Evolutionary conservation across 2,888 invertebrate genomes (phyloP).

Genomic region (Cheilosia soror): DNA sequence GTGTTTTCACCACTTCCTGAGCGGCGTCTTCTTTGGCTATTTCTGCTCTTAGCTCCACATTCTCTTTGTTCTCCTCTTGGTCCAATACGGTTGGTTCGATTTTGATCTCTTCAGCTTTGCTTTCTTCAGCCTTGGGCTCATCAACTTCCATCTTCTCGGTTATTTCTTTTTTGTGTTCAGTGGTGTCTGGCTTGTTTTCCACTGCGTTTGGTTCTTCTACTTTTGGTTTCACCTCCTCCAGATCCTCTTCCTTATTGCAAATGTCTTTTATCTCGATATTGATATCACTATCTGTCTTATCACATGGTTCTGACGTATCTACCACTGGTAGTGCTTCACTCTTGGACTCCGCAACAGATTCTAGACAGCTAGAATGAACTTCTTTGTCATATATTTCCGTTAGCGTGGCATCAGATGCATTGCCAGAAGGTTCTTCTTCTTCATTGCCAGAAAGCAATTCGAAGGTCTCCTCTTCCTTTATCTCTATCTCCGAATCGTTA

Average conservation of each 20-base stretch:
- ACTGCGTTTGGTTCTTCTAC: slow-evolving; percentile 13
- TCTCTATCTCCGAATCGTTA: neutral
- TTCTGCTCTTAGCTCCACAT: slow-evolving; percentile 37
- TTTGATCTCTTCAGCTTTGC: slow-evolving; percentile 37
- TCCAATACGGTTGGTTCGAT: slow-evolving; percentile 12
- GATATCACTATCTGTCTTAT: slow-evolving; percentile 49
- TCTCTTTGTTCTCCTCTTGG: slow-evolving; percentile 64
- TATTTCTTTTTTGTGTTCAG: slow-evolving; percentile 40
- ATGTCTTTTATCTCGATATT: slow-evolving; percentile 26
- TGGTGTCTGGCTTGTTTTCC: slow-evolving; percentile 31
- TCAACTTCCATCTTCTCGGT: slow-evolving; percentile 67
- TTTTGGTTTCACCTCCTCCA: slow-evolving; percentile 3
- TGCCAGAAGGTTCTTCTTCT: slow-evolving; percentile 20
- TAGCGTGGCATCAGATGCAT: neutral
- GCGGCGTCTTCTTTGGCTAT: slow-evolving; percentile 22
- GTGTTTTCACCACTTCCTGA: slow-evolving; percentile 1
- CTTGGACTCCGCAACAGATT: slow-evolving; percentile 7
- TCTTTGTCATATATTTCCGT: slow-evolving; percentile 3
- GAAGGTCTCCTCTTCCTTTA: slow-evolving; percentile 5
- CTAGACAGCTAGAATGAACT: slow-evolving; percentile 24
- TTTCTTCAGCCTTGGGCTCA: slow-evolving; percentile 47
- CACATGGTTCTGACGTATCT: slow-evolving; percentile 51
- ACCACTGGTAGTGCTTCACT: slow-evolving; percentile 6
- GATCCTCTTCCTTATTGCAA: slow-evolving; percentile 17
- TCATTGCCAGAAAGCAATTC: neutral